Evolutionary conservation across 2,888 invertebrate genomes (phyloP).

Genomic region (Caenorhabditis sp.): DNA sequence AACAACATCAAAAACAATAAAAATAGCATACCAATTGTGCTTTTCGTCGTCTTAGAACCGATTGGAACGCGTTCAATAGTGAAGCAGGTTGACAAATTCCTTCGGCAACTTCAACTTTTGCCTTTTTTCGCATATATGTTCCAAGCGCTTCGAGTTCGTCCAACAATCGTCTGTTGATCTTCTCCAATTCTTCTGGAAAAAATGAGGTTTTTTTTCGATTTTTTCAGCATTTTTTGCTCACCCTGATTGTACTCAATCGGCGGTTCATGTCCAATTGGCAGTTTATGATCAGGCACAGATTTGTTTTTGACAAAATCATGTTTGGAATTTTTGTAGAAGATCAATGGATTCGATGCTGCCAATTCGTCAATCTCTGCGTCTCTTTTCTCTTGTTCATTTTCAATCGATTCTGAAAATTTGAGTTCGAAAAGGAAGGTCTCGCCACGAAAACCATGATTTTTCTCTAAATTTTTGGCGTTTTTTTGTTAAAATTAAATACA

Average conservation of each 20-base stretch:
- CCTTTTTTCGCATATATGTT: constrained; percentile 27
- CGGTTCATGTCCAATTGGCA: constrained; percentile 28
- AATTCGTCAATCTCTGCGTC: constrained; percentile 29
- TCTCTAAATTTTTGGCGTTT: too few species aligned
- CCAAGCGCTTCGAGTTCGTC: constrained; percentile 43
- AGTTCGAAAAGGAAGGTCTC: too few species aligned
- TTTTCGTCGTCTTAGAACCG: constrained; percentile 27
- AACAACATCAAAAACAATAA: background rate
- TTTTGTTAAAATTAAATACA: too few species aligned
- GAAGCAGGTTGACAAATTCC: constrained; percentile 52
- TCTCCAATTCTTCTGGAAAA: constrained; percentile 24
- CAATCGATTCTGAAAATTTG: background rate
- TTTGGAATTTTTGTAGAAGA: constrained; percentile 36
- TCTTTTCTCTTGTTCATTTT: background rate
- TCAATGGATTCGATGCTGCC: constrained; percentile 17
- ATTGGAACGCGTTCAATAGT: constrained; percentile 38
- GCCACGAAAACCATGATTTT: too few species aligned
- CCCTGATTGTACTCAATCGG: constrained; percentile 23
- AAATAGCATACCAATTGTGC: constrained; percentile 23
- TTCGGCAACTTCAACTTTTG: constrained; percentile 43
- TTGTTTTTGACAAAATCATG: constrained; percentile 39
- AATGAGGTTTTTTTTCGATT: too few species aligned
- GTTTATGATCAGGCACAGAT: constrained; percentile 34
- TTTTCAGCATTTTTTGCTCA: too few species aligned
- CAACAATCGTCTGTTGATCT: constrained; percentile 23